Base-by-base conservation (phyloP, 2,113 vertebrate species). In the Vombatus ursinus region DNA sequence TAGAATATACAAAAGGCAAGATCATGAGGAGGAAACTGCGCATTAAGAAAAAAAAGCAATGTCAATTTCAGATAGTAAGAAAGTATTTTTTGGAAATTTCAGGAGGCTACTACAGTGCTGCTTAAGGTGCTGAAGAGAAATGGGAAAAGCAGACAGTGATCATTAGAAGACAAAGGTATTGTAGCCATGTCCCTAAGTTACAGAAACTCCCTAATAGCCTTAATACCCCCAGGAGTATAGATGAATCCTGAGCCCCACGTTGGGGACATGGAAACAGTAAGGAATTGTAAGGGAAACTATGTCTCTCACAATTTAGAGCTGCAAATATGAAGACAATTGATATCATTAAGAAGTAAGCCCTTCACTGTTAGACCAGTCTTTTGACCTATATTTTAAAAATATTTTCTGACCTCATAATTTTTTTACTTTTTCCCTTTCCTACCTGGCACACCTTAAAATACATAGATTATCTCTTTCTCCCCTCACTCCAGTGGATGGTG, bases 321-420 rank as follows among this genome's bases (percentile, higher is more conserved):
- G 49, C 23, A 95, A 94, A 10, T 50, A 89, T 93, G 14, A 53
- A 95, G 11, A 48, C 68, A 92, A 5, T 92, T 89, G 90, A 54
- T 95, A 50, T 54, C 49, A 2, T 47, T 93, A 8, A 3, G 90
- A 31, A 92, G 25, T 93, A 37, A 92, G 53, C 5, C 48, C 61
- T 52, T 48, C 48, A 84, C 68, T 84, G 2, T 84, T 93, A 93
- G 61, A 28, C 9, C 28, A 94, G 44, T 90, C 19, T 44, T 48
- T 37, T 57, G 19, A 26, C 37, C 91, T 94, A 77, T 47, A 50
- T 57, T 95, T 97, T 92, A 2, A 0, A 24, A 93, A 93, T 53
- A 93, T 96, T 96, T 89, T 50, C 89, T 94, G 16, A 95, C 16
- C 89, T 52, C 95, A 10, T 90, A 89, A 93, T 95, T 44, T 97